A percentile compares a stretch with the other conserved stretches of the same genome.
phyloP scores from a whole-genome alignment of 2,888 invertebrate species.

The Cephus rjabovi region DNA sequence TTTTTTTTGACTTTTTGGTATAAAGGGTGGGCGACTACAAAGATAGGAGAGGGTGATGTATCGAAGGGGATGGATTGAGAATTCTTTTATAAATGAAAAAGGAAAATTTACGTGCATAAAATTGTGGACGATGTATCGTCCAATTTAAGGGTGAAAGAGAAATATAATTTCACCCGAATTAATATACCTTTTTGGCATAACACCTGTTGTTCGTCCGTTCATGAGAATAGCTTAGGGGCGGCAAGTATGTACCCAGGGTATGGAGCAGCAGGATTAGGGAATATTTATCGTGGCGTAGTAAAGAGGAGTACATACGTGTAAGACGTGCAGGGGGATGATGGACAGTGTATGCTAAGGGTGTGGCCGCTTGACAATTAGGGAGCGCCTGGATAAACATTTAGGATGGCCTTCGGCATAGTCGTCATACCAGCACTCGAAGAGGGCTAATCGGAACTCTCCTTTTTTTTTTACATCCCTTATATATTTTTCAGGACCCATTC shows the following conservation, averaged over 20 bases:
- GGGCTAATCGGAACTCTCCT: neutral
- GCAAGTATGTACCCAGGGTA: neutral
- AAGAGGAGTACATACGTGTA: slow-evolving; percentile 6
- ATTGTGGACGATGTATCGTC: neutral
- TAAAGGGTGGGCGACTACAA: too few relatives aligned
- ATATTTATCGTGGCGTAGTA: slow-evolving; percentile 18
- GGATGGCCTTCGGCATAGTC: slow-evolving; percentile 1
- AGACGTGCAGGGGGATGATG: slow-evolving; percentile 32
- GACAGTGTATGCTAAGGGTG: slow-evolving; percentile 55
- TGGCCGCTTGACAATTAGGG: slow-evolving; percentile 60
- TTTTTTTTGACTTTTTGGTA: too few relatives aligned
- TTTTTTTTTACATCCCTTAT: neutral
- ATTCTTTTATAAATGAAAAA: neutral
- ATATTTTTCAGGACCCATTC: neutral
- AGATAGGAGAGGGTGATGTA: neutral
- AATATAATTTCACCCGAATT: neutral
- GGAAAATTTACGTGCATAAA: neutral
- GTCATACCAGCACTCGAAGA: neutral
- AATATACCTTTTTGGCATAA: neutral
- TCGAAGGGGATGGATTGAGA: neutral
- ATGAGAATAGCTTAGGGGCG: neutral
- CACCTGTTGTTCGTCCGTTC: neutral
- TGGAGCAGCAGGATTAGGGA: slow-evolving; percentile 7
- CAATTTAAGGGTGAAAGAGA: neutral
- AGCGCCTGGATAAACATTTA: slow-evolving; percentile 58